Conservation (phyloP, 2,888 invertebrate species). For the Thera britannica region DNA sequence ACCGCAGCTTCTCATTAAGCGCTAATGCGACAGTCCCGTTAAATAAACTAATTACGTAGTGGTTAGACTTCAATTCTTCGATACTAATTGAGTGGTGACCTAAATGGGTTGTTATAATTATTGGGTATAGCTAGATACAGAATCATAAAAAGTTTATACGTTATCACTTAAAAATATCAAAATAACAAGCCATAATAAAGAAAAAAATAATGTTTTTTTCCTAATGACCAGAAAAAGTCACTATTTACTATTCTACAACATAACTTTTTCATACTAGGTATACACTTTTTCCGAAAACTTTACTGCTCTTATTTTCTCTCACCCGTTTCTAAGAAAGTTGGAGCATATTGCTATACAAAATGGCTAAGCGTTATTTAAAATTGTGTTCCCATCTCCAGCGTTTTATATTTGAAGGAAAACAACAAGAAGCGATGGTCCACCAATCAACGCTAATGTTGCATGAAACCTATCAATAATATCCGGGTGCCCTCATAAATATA, state of each 20-base stretch:
- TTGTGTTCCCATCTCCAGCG: slow-evolving; percentile 19
- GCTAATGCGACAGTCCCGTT: slow-evolving; percentile 50
- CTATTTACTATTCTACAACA: too few relatives aligned
- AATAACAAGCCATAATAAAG: too few relatives aligned
- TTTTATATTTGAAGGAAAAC: slow-evolving; percentile 36
- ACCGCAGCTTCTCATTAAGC: slow-evolving; percentile 50
- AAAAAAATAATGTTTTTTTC: too few relatives aligned
- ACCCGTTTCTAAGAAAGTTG: not conserved
- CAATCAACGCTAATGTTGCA: slow-evolving; percentile 69
- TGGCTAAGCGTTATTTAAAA: slow-evolving; percentile 6
- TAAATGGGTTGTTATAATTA: slow-evolving; percentile 29
- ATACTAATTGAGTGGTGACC: slow-evolving; percentile 49
- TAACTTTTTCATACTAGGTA: not conserved
- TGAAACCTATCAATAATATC: slow-evolving; percentile 66
- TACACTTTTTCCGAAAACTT: not conserved
- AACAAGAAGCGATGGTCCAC: slow-evolving; percentile 42
- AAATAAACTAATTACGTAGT: slow-evolving; percentile 57
- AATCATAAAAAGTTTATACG: not conserved
- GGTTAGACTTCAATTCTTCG: slow-evolving; percentile 49
- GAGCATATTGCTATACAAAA: slow-evolving; percentile 5
- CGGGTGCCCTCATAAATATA: slow-evolving; percentile 62
- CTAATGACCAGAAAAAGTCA: too few relatives aligned
- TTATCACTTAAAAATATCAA: not conserved
- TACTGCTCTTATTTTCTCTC: not conserved
- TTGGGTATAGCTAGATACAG: not conserved